A percentile compares a stretch with the other conserved stretches of the same genome.
Conservation (phyloP, 2,888 invertebrate species). For the Osmoderma eremita region DNA sequence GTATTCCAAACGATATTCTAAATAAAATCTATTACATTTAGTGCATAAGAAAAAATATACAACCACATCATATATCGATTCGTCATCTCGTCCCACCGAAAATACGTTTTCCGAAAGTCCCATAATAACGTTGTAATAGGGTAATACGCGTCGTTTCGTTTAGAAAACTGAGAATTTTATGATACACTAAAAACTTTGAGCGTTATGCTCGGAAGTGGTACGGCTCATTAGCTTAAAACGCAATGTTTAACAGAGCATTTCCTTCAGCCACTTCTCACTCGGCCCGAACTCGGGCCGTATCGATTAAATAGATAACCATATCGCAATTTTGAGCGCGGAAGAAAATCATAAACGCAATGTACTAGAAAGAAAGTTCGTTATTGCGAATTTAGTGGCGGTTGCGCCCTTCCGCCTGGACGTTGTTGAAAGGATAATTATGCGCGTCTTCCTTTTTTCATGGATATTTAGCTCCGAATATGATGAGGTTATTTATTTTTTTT, state of each 20-base stretch:
- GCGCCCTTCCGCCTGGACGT: background rate
- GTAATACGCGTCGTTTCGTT: constrained; percentile 25
- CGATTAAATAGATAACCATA: constrained; percentile 33
- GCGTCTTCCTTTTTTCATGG: background rate
- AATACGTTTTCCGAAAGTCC: background rate
- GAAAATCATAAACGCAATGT: constrained; percentile 24
- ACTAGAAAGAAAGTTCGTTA: constrained; percentile 27
- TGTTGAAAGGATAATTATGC: constrained; percentile 1
- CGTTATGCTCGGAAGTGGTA: constrained; percentile 29
- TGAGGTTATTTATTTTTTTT: background rate
- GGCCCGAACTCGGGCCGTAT: constrained; percentile 8
- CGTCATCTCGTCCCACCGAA: background rate
- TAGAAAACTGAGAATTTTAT: constrained; percentile 33
- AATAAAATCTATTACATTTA: too few relatives aligned
- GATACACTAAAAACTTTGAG: constrained; percentile 30
- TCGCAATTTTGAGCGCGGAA: constrained; percentile 1
- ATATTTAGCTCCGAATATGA: background rate
- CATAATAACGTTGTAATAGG: constrained; percentile 4
- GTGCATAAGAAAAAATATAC: too few relatives aligned
- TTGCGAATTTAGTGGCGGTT: constrained; percentile 5
- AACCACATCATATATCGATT: too few relatives aligned
- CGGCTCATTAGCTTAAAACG: constrained; percentile 37
- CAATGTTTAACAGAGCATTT: constrained; percentile 35
- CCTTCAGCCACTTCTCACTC: constrained; percentile 33
- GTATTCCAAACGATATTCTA: too few relatives aligned